Percentiles rank a stretch among this genome's conserved stretches.
phyloP scores from a whole-genome alignment of 2,113 vertebrate genomes.

The Acrocephalus arundinaceus region DNA sequence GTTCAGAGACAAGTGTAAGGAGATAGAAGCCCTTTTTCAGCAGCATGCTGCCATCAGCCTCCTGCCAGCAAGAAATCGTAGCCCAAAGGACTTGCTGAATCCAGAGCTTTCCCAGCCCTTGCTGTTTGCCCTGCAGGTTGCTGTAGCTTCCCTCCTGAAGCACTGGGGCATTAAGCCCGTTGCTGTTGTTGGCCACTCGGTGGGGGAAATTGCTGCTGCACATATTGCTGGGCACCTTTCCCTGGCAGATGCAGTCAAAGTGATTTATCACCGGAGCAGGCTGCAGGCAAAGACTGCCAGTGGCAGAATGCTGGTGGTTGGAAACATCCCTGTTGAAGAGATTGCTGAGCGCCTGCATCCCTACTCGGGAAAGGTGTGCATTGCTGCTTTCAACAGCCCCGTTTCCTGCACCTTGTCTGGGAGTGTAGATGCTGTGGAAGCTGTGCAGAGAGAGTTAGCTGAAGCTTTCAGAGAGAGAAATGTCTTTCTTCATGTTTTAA shows the following conservation, averaged over 20 bases:
- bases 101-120: conserved; percentile 79
- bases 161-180: conserved; percentile 81
- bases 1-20: conserved; percentile 79
- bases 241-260: conserved; percentile 83
- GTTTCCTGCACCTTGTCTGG: conserved; percentile 84
- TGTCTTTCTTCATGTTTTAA: conserved; percentile 77
- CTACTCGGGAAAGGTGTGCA: conserved; percentile 72
- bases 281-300: conserved; percentile 77
- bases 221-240: conserved; percentile 84
- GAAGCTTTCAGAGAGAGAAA: conserved; percentile 64
- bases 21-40: conserved; percentile 75
- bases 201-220: conserved; percentile 85
- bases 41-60: conserved; percentile 61
- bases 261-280: conserved; percentile 79
- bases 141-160: conserved; percentile 75
- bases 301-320: conserved; percentile 83
- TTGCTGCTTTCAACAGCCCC: conserved; percentile 87
- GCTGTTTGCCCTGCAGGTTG: conserved; percentile 84
- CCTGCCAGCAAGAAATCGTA: conserved; percentile 49
- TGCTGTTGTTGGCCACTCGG: conserved; percentile 77
- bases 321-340: conserved; percentile 77
- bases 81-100: conserved; percentile 58
- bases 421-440: conserved; percentile 68
- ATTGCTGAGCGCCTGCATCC: conserved; percentile 60
- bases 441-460: conserved; percentile 68